Evolutionary conservation across 2,888 invertebrate species (phyloP).

Genomic region (Drosophila birchii): DNA sequence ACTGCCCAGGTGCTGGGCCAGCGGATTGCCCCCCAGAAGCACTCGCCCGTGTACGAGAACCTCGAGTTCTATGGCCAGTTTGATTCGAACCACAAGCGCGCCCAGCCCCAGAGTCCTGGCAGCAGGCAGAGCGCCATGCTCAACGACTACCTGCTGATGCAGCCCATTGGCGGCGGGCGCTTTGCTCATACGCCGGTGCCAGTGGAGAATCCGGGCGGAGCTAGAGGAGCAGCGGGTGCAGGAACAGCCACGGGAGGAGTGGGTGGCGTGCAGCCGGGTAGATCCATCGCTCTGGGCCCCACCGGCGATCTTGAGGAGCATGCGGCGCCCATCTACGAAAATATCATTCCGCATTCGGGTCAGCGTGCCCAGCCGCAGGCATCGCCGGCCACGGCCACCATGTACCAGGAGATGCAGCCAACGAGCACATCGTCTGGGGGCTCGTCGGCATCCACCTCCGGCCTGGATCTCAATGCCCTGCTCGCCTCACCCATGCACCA

Average conservation of each 20-base stretch:
- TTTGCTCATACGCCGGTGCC: slow-evolving; percentile 86
- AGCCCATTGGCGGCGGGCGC: slow-evolving; percentile 83
- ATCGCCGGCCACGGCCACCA: slow-evolving; percentile 83
- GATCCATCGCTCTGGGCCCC: slow-evolving; percentile 11
- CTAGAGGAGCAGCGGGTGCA: not conserved
- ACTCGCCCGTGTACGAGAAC: slow-evolving; percentile 91
- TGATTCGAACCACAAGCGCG: slow-evolving; percentile 87
- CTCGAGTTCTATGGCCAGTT: slow-evolving; percentile 90
- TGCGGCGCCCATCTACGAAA: slow-evolving; percentile 87
- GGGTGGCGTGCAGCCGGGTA: not conserved
- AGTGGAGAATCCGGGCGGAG: slow-evolving; percentile 82
- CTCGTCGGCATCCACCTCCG: slow-evolving; percentile 37
- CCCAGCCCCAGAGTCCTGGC: slow-evolving; percentile 89
- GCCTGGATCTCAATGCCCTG: slow-evolving; percentile 68
- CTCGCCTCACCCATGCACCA: slow-evolving; percentile 82
- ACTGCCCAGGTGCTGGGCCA: slow-evolving; percentile 70
- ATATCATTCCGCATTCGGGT: slow-evolving; percentile 86
- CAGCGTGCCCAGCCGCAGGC: slow-evolving; percentile 85
- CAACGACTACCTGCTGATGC: slow-evolving; percentile 85
- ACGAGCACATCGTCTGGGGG: slow-evolving; percentile 44
- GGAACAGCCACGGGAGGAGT: not conserved
- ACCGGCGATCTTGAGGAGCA: slow-evolving; percentile 82
- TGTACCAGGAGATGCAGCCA: slow-evolving; percentile 82
- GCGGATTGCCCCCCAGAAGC: slow-evolving; percentile 82
- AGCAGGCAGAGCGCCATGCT: slow-evolving; percentile 81